Evolutionary conservation across 2,113 vertebrate genomes (phyloP).

Genomic region (Suricata suricatta): DNA sequence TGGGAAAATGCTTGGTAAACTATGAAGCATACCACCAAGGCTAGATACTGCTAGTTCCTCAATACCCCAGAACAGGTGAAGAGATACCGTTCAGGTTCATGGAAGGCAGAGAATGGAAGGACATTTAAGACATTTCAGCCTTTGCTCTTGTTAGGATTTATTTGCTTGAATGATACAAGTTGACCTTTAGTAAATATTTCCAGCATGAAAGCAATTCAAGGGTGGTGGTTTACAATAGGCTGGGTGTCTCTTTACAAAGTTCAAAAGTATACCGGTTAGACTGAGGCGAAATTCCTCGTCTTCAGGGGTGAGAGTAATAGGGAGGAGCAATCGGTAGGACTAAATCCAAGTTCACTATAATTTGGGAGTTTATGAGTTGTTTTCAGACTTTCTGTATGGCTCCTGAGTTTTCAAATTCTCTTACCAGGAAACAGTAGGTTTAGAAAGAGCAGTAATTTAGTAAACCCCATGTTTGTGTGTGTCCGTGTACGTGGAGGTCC

Average conservation of each 20-base stretch:
- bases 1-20: neutral
- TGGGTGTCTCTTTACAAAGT: neutral
- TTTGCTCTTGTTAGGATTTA: neutral
- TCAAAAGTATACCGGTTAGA: neutral
- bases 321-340: neutral
- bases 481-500: neutral
- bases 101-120: slow-evolving; percentile 1
- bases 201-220: neutral
- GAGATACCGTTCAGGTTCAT: neutral
- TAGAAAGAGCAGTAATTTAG: neutral
- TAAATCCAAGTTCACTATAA: neutral
- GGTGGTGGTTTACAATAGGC: neutral
- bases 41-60: neutral
- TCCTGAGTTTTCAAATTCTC: slow-evolving; percentile 4
- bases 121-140: neutral
- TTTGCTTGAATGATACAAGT: neutral
- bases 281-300: neutral
- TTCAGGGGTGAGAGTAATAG: neutral
- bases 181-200: neutral
- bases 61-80: neutral
- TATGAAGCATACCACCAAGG: neutral
- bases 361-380: neutral
- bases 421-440: neutral
- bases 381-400: neutral
- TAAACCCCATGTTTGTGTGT: neutral